phyloP scores from a whole-genome alignment of 2,113 vertebrate species.

The Seriola aureovittata region DNA sequence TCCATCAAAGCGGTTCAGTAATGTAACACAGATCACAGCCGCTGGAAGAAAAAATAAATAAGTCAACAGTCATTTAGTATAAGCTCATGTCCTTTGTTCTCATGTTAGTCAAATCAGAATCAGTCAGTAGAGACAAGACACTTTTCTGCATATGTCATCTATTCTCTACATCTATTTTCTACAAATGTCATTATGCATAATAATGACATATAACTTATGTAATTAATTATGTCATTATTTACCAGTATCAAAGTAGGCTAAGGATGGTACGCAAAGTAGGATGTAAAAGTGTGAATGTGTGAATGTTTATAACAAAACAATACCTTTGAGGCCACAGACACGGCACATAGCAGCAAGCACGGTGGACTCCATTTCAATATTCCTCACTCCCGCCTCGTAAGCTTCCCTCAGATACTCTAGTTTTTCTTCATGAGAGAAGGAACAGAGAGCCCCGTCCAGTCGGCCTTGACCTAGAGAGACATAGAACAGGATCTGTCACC shows the following conservation, averaged over 20 bases:
- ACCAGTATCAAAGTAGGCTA: not conserved
- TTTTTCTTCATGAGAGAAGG: constrained; percentile 90
- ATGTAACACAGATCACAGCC: constrained; percentile 89
- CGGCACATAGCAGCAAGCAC: constrained; percentile 91
- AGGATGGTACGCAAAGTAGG: too few relatives aligned
- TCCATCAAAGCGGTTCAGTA: constrained; percentile 89
- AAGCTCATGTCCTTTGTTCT: not conserved
- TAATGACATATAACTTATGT: too few relatives aligned
- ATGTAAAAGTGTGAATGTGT: too few relatives aligned
- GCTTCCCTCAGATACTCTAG: constrained; percentile 89
- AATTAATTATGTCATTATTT: not conserved
- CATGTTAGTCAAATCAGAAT: not conserved
- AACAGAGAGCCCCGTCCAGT: constrained; percentile 89
- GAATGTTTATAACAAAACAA: too few relatives aligned
- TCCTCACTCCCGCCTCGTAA: constrained; percentile 85
- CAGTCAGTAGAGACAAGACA: not conserved
- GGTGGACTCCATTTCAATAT: constrained; percentile 92
- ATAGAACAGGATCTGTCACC: constrained; percentile 31
- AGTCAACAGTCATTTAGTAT: not conserved
- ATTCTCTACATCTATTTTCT: not conserved
- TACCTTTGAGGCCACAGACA: constrained; percentile 90
- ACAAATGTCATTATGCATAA: not conserved
- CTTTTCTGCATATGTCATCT: not conserved
- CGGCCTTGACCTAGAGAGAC: constrained; percentile 86
- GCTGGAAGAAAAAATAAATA: constrained; percentile 78